Conservation (phyloP, 2,113 vertebrate species). For the Rhizomys pruinosus region DNA sequence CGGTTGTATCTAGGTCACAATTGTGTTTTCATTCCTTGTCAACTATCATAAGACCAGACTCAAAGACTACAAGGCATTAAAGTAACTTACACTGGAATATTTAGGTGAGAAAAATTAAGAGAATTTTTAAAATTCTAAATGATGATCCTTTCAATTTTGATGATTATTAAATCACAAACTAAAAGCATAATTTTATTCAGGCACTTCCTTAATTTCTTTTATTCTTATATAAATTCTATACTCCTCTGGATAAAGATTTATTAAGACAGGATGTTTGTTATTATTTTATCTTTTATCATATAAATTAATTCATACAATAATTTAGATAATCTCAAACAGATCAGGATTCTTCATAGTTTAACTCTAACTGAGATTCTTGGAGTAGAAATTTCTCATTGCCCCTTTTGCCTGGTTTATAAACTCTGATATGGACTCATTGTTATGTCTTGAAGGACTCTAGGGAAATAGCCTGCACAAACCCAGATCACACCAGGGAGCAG, state of each 20-base stretch:
- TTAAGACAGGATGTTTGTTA: neutral
- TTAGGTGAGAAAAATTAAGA: neutral
- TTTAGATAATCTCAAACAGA: neutral
- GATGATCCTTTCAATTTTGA: neutral
- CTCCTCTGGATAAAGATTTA: neutral
- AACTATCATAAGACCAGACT: neutral
- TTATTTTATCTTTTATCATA: neutral
- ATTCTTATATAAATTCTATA: constrained; percentile 5
- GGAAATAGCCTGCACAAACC: neutral
- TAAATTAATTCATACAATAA: constrained; percentile 7
- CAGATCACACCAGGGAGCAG: neutral
- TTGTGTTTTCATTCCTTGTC: neutral
- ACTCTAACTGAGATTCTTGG: neutral
- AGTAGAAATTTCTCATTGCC: neutral
- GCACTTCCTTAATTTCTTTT: neutral
- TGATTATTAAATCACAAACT: neutral
- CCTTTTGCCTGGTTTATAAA: neutral
- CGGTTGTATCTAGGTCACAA: too few species aligned
- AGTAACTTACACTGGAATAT: neutral
- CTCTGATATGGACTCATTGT: neutral
- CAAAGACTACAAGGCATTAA: too few species aligned
- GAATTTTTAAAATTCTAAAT: neutral
- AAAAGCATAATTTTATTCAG: neutral
- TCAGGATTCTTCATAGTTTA: neutral
- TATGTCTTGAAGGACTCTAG: neutral